phyloP scores from a whole-genome alignment of 2,113 vertebrate genomes.

The Pagrus major region DNA sequence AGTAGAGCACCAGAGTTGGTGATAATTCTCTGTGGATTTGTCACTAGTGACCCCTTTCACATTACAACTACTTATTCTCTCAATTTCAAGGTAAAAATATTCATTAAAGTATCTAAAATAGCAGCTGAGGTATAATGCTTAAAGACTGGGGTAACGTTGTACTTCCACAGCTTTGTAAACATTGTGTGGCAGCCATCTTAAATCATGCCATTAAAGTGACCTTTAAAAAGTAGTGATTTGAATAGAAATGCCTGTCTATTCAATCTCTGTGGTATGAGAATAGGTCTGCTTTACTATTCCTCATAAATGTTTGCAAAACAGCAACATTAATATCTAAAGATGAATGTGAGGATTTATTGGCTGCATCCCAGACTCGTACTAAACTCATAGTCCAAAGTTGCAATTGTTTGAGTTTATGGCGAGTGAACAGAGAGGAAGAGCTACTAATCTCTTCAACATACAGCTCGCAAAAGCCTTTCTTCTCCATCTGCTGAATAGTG shows the following conservation, averaged over 20 bases:
- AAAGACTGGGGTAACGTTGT: not conserved
- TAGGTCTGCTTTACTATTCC: not conserved
- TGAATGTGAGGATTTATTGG: slow-evolving; percentile 11
- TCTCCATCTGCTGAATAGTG: not conserved
- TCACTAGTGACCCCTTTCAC: not conserved
- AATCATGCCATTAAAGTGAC: slow-evolving; percentile 29
- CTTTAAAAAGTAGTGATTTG: slow-evolving; percentile 39
- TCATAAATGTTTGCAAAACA: slow-evolving; percentile 14
- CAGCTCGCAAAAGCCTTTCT: not conserved
- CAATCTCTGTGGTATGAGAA: not conserved
- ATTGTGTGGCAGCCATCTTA: slow-evolving; percentile 5
- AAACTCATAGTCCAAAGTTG: not conserved
- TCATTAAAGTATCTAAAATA: not conserved
- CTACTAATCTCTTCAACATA: not conserved
- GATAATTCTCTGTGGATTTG: not conserved
- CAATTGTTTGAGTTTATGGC: not conserved
- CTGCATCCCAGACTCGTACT: not conserved
- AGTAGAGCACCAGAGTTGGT: not conserved
- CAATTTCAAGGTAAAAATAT: not conserved
- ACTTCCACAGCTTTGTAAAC: not conserved
- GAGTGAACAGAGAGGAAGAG: not conserved
- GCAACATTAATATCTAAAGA: slow-evolving; percentile 2
- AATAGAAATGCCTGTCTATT: slow-evolving; percentile 42
- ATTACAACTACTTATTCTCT: not conserved
- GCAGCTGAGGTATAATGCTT: not conserved